A percentile compares a stretch with the other conserved stretches of the same genome.
These are phyloP conservation scores for Drosophila borborema DNA, from an alignment of 2,888 invertebrate genomes.

Conservation along the genomic window DNA sequence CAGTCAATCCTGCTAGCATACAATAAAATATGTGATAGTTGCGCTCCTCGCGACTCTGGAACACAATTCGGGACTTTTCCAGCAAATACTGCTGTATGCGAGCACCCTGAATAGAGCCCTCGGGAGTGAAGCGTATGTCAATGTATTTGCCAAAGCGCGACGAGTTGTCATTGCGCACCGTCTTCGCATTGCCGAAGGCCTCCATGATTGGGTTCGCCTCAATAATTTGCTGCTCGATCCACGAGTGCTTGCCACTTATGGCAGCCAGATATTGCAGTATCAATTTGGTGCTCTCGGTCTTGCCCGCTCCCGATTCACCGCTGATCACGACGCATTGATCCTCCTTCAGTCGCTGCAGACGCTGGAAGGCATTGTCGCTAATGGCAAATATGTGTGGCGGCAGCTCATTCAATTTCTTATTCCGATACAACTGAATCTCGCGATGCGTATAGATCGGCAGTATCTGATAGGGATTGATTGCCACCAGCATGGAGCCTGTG, in stretches of 20 bases:
- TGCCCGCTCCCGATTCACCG: slow-evolving; percentile 98
- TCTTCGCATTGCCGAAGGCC: slow-evolving; percentile 99
- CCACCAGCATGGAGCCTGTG: slow-evolving; percentile 97
- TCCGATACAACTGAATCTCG: slow-evolving; percentile 93
- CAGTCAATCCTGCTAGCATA: slow-evolving; percentile 92
- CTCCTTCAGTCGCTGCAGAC: slow-evolving; percentile 90
- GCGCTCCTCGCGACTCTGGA: slow-evolving; percentile 94
- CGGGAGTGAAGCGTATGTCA: slow-evolving; percentile 93
- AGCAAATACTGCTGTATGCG: slow-evolving; percentile 97
- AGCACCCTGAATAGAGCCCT: slow-evolving; percentile 96
- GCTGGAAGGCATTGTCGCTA: slow-evolving; percentile 95
- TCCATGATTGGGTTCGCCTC: slow-evolving; percentile 98
- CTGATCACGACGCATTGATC: slow-evolving; percentile 98
- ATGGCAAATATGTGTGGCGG: slow-evolving; percentile 98
- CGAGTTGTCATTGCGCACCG: slow-evolving; percentile 97
- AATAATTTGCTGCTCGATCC: slow-evolving; percentile 98
- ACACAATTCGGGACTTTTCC: slow-evolving; percentile 96
- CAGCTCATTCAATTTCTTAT: slow-evolving; percentile 92
- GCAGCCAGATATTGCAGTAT: slow-evolving; percentile 97
- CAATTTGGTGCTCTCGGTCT: slow-evolving; percentile 97
- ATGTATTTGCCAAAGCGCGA: slow-evolving; percentile 98
- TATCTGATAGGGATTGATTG: slow-evolving; percentile 97
- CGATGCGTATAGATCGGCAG: slow-evolving; percentile 97
- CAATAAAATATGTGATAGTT: slow-evolving; percentile 99
- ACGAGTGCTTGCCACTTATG: slow-evolving; percentile 97